These are phyloP conservation scores for Cydia splendana DNA, from an alignment of 1,140 invertebrate genomes.

Conservation along the genomic window DNA sequence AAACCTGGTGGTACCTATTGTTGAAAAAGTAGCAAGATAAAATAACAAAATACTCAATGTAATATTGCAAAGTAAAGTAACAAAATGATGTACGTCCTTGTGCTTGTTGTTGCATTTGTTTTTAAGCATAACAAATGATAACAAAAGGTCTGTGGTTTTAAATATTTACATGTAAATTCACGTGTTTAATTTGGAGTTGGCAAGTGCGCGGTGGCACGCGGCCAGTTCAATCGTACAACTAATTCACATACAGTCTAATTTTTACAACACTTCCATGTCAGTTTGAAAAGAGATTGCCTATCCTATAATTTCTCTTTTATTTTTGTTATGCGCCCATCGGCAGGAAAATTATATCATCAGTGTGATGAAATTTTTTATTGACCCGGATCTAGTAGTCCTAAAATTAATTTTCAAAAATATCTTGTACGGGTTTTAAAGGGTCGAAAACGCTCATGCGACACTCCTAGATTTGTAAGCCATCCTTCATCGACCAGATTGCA, in stretches of 20 bases:
- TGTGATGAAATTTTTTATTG: too few species aligned
- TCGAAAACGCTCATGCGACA: too few species aligned
- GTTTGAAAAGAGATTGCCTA: neutral
- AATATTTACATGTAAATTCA: slow-evolving; percentile 17
- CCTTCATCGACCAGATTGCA: too few species aligned
- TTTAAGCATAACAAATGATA: neutral
- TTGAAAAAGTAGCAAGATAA: too few species aligned
- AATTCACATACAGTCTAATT: neutral
- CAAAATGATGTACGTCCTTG: neutral
- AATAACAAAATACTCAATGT: too few species aligned
- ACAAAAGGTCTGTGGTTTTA: neutral
- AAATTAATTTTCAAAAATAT: too few species aligned
- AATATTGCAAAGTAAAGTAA: too few species aligned
- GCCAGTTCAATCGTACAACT: slow-evolving; percentile 3
- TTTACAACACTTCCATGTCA: neutral
- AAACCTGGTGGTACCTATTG: too few species aligned
- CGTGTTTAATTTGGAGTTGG: slow-evolving; percentile 21
- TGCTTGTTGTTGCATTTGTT: neutral
- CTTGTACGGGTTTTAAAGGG: too few species aligned
- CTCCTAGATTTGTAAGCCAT: too few species aligned
- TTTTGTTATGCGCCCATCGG: neutral
- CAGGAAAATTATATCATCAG: too few species aligned
- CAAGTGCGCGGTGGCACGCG: neutral
- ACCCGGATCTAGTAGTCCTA: too few species aligned
- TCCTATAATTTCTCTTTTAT: neutral